Base-by-base conservation (phyloP, 1,140 invertebrate genomes). In the Papilio aristodemus region DNA sequence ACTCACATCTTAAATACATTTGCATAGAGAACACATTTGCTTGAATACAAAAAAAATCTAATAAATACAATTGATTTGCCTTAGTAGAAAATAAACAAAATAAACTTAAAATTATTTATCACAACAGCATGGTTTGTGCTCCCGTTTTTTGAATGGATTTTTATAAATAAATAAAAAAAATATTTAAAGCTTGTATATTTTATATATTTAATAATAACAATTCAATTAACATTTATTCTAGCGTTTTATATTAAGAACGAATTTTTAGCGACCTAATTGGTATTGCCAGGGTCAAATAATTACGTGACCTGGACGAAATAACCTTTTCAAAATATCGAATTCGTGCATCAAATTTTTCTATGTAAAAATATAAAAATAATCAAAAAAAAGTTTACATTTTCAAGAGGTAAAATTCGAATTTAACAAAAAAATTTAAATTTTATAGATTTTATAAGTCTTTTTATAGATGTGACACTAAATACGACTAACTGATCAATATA, bases 61-160 rank as follows among this genome's bases (percentile, higher is more conserved):
- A 81, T 84, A 87, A 84, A 87, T 83, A 84, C 75, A 79, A 73
- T 76, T 75, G 72, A 67, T 67, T 39, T 64, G 54, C 25, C 22
- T 58, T 68, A 68, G 57, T 54, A 72, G n/a, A n/a, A n/a, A n/a
- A n/a, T n/a, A 80, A 83, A 25, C 13, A 66, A 66, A 46, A 66
- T 37, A 66, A 82, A 83, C 85, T 90, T 89, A 89, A 81, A 89
- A 87, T 87, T 86, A 90, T 86, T 80, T 90, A 90, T 90, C 88
- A 90, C 88, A 90, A 90, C 82, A 84, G 81, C 87, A 78, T 84
- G 80, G 84, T 87, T 87, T 85, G 81, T 86, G 80, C 81, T 86
- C 76, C 80, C 81, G 78, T 79, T 81, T 81, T 75, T 72, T 73
- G 73, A 80, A 69, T 81, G 72, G 77, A 77, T 79, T 77, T 77